Evolutionary conservation across 2,888 invertebrate genomes (phyloP).

Genomic region (Schizaphis graminum): DNA sequence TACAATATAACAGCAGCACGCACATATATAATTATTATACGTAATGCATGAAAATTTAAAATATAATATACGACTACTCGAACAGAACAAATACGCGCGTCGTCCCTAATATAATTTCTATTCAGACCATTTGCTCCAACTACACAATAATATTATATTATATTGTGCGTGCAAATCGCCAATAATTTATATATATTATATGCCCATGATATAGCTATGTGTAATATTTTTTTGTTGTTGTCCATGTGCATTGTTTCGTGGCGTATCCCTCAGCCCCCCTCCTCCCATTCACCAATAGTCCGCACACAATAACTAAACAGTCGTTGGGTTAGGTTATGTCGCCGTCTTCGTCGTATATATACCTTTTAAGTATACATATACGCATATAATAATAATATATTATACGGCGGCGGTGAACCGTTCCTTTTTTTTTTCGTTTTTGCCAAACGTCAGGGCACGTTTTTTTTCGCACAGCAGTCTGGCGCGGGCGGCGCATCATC

Average conservation of each 20-base stretch:
- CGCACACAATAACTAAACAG: background rate
- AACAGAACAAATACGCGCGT: background rate
- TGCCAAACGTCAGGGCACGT: background rate
- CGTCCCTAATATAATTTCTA: background rate
- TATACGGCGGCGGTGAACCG: background rate
- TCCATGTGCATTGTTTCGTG: background rate
- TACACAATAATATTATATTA: background rate
- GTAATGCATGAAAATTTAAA: background rate
- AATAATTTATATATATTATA: background rate
- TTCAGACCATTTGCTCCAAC: background rate
- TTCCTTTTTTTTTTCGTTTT: background rate
- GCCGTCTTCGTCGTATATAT: background rate
- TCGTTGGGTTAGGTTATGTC: constrained; percentile 45
- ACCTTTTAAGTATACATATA: background rate
- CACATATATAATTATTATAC: too few species aligned
- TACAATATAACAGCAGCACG: too few species aligned
- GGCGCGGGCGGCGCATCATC: background rate
- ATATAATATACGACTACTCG: background rate
- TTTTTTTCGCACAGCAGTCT: background rate
- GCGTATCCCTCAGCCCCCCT: background rate
- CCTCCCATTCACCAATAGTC: background rate
- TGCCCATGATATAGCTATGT: background rate
- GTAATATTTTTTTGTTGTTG: background rate
- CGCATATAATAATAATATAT: background rate
- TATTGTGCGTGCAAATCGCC: constrained; percentile 25